Evolutionary conservation across 2,797 vertebrate species (phyloP), one percentile per base, ranked within the genome.

Genomic region (Enteromius paludinosus): DNA sequence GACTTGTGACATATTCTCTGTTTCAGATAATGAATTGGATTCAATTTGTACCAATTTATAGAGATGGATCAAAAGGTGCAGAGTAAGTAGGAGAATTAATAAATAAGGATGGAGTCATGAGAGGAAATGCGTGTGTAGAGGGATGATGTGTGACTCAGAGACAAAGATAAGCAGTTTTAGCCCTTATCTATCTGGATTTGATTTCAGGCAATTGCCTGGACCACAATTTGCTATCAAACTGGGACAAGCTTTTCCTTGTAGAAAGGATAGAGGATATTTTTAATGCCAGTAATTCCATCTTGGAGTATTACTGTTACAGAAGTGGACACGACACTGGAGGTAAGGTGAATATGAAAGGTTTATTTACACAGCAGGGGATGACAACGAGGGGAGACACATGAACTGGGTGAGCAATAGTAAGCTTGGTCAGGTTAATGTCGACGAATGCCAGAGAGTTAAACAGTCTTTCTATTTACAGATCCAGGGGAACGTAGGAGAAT

Each of bases 21-120:
- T 72, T 84, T 84, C 70, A 80, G 76, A 82, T 79, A 86, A 84
- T 59, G 38, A 79, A 86, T 76, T 70, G 72, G 72, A 79, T 77
- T 47, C 52, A 83, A 41, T 87, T 84, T 76, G 79, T 74, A 43
- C 54, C 70, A 47, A 78, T 82, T 85, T 77, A 79, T 43, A 75
- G 54, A 38, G 47, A 83, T 45, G 14, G 82, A 78, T 75, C 61
- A 78, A 87, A 74, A 64, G 33, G 75, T 71, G 23, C 30, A 25
- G 28, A 73, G 62, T 54, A 64, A 79, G 43, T 80, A 69, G 41
- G 38, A 54, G 33, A 71, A 70, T 83, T 23, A 45, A 84, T 54
- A 72, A 84, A 73, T 72, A 84, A 71, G 61, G 25, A 78, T 23
- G 70, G 65, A 83, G 74, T 43, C 28, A 20, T 25, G 30, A 54